Evolutionary conservation across 2,888 invertebrate species (phyloP).

Genomic region (Brachyopa scutellaris): DNA sequence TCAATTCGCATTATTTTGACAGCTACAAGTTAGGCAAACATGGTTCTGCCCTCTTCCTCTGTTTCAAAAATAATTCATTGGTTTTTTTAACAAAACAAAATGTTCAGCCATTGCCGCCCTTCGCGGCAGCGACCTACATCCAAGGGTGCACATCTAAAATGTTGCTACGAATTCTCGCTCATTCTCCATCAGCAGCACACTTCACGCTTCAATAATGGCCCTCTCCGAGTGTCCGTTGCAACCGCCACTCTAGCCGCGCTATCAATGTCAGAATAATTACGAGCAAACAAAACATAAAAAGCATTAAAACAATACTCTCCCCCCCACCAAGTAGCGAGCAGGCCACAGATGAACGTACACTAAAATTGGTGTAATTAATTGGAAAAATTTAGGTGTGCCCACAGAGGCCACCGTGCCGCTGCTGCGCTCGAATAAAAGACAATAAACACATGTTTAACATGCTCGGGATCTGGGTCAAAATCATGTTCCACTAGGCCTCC

Average conservation of each 20-base stretch:
- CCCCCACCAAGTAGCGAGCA: neutral
- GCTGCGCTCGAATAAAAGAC: constrained; percentile 37
- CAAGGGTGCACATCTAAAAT: neutral
- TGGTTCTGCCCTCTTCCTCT: too few relatives aligned
- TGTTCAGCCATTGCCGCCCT: too few relatives aligned
- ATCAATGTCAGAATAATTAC: constrained; percentile 68
- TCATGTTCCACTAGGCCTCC: constrained; percentile 30
- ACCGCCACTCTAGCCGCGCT: constrained; percentile 42
- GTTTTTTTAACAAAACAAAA: too few relatives aligned
- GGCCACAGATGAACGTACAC: constrained; percentile 36
- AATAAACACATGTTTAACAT: constrained; percentile 66
- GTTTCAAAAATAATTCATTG: too few relatives aligned
- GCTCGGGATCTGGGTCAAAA: constrained; percentile 64
- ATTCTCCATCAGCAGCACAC: constrained; percentile 16
- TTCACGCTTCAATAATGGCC: constrained; percentile 61
- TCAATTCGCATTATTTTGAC: too few relatives aligned
- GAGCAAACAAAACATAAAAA: constrained; percentile 6
- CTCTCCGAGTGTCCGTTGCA: constrained; percentile 33
- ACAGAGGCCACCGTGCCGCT: constrained; percentile 40
- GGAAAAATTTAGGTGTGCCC: constrained; percentile 70
- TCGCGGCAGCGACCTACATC: constrained; percentile 38
- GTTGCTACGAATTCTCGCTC: constrained; percentile 11
- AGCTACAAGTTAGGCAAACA: too few relatives aligned
- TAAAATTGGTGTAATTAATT: constrained; percentile 70
- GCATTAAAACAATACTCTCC: constrained; percentile 57